phyloP scores from a whole-genome alignment of 2,797 vertebrate species.

The Rhinoraja longicauda region DNA sequence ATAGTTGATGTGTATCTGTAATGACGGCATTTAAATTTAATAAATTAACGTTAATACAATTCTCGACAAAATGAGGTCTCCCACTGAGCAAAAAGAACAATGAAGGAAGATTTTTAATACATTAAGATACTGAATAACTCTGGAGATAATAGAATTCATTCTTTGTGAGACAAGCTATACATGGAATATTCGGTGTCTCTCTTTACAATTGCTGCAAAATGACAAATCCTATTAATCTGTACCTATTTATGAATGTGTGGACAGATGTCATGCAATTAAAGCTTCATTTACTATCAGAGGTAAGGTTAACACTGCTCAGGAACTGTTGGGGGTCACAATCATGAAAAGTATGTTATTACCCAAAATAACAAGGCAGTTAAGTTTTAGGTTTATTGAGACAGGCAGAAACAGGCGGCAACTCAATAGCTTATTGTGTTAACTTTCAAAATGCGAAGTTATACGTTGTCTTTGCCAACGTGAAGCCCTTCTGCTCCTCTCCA shows the following conservation, averaged over 20 bases:
- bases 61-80: background rate
- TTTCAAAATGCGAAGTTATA: background rate
- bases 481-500: background rate
- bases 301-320: background rate
- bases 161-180: background rate
- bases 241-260: slow-evolving; percentile 11
- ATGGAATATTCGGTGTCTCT: background rate
- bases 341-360: too few relatives aligned
- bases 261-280: slow-evolving; percentile 32
- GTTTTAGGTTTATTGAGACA: background rate
- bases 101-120: slow-evolving; percentile 5
- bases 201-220: slow-evolving; percentile 13
- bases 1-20: background rate
- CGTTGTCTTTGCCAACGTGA: background rate
- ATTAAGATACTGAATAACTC: background rate
- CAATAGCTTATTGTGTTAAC: background rate
- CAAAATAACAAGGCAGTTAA: slow-evolving; percentile 35
- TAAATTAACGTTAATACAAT: slow-evolving; percentile 9
- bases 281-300: slow-evolving; percentile 30
- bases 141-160: slow-evolving; percentile 1
- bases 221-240: slow-evolving; percentile 20
- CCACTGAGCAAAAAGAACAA: background rate
- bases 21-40: background rate
- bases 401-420: background rate
- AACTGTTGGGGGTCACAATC: slow-evolving; percentile 18